Evolutionary conservation across 2,113 vertebrate species (phyloP), one percentile per base, ranked within the genome.

Genomic region (Gobius niger): DNA sequence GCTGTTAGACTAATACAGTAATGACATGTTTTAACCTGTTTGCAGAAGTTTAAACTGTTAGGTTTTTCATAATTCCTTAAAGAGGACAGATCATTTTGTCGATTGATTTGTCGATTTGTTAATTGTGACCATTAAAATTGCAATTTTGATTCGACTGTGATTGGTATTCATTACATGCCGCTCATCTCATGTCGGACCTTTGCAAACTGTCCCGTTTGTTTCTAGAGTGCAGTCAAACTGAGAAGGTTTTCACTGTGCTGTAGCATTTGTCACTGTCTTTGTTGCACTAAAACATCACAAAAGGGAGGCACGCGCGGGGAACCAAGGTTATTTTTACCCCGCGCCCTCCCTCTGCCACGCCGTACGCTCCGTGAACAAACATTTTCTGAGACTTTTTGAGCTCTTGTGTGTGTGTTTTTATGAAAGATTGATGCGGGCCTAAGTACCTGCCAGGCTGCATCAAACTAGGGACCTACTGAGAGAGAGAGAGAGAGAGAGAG

Each of bases 401-500:
- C 67, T 59, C 51, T 65, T 56, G 66, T 47, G 14, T 61, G 60
- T 67, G 77, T 44, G 63, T 81, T 68, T 77, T 60, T 67, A 88
- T 90, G 76, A 91, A 89, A 89, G 84, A 90, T 89, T 90, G 82
- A 90, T 88, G 87, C 50, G 44, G 70, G 74, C 77, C 83, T 87
- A 89, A 89, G 89, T 89, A 86, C 86, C 86, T 89, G 86, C 83
- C 89, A 85, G 75, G 74, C 85, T 77, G 75, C 87, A 88, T 87
- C 79, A 87, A 76, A 62, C 79, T 18, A 61, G 72, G 75, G 72
- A 63, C 81, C 80, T 56, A 72, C 54, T 65, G 78, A 73, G 74
- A 16, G 51, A 63, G 24, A 65, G 50, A 73, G 80, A 47, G 64
- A 68, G 70, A 44, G 63, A 12, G 65, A 52, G 78, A 73, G 72